Conservation (phyloP, 92 coral and sea anemone species). For the Epizoanthus illoricatus region DNA sequence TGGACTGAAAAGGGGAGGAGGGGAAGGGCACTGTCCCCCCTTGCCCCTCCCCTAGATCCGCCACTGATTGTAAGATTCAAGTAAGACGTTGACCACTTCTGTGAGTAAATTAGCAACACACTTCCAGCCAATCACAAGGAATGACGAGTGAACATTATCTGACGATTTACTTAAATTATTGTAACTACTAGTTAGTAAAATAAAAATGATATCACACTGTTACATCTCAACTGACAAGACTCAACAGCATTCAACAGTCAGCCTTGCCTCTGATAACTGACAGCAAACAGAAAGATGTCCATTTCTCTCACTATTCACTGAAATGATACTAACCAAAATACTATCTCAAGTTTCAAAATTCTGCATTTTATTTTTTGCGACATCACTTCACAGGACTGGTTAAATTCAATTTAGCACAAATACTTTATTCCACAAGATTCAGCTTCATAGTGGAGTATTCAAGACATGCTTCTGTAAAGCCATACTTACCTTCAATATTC, state of each 20-base stretch:
- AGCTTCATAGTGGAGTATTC: not conserved
- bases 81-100: too few relatives aligned
- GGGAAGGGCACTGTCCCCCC: too few relatives aligned
- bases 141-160: too few relatives aligned
- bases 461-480: not conserved
- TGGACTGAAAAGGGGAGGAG: too few relatives aligned
- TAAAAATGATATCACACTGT: not conserved
- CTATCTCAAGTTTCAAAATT: too few relatives aligned
- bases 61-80: not conserved
- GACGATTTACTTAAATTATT: not conserved
- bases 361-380: too few relatives aligned
- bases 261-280: constrained; percentile 4
- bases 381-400: not conserved
- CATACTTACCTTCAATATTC: constrained; percentile 5
- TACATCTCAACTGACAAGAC: not conserved
- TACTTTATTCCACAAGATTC: not conserved
- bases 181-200: not conserved
- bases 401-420: not conserved
- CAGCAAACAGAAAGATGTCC: constrained; percentile 6
- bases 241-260: not conserved
- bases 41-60: not conserved
- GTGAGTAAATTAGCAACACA: too few relatives aligned
- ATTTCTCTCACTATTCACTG: constrained; percentile 3
- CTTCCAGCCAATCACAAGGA: too few relatives aligned
- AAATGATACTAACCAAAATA: too few relatives aligned